Evolutionary conservation across 2,113 vertebrate genomes (phyloP).

Genomic region (Psammodynastes pulverulentus): DNA sequence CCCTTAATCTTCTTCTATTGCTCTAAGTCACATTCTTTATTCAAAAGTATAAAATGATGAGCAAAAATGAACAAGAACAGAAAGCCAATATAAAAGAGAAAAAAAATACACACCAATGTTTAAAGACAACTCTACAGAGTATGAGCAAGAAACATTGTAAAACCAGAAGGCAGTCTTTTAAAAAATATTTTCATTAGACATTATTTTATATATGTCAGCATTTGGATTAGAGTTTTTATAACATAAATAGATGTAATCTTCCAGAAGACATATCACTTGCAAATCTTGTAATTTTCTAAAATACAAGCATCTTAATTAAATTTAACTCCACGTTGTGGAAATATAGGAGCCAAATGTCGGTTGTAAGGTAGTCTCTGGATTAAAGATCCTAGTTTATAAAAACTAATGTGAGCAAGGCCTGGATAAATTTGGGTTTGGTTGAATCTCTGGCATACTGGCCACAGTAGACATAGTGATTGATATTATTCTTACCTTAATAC

Average conservation of each 20-base stretch:
- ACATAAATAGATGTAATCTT: background rate
- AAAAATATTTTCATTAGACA: background rate
- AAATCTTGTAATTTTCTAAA: background rate
- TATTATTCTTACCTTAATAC: background rate
- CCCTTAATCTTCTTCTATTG: background rate
- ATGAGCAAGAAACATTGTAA: background rate
- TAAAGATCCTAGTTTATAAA: background rate
- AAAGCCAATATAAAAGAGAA: background rate
- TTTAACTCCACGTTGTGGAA: background rate
- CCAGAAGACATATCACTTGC: background rate
- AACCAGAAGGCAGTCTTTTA: background rate
- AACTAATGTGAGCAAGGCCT: background rate
- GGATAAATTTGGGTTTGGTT: background rate
- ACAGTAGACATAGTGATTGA: background rate
- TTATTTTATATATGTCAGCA: background rate
- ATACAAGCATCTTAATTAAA: background rate
- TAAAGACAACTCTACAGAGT: background rate
- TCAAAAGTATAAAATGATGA: background rate
- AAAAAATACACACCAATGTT: background rate
- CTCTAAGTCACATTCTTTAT: background rate
- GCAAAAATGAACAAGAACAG: background rate
- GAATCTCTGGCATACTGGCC: background rate
- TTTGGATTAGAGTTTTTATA: background rate
- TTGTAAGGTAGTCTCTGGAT: background rate
- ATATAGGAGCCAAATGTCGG: background rate